Percentiles rank a stretch among this genome's conserved stretches.
Evolutionary conservation across 37 sponge, comb jelly and placozoan genomes (phyloP).

Genomic region (Amphimedon queenslandica): DNA sequence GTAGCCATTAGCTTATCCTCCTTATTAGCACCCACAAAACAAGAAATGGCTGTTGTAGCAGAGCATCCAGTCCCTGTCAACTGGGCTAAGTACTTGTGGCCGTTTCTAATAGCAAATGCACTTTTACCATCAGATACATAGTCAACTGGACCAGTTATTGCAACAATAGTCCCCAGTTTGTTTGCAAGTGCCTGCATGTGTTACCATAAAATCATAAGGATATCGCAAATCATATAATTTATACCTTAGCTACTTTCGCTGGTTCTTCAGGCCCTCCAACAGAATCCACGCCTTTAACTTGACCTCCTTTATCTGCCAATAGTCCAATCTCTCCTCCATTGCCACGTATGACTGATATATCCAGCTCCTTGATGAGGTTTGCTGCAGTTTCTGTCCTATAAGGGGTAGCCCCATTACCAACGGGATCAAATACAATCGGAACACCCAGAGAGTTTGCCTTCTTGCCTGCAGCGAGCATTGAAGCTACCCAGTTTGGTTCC

Average conservation of each 20-base stretch:
- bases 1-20: constrained; percentile 2
- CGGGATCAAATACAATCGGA: constrained; percentile 14
- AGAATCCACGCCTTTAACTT: constrained; percentile 13
- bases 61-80: constrained; percentile 19
- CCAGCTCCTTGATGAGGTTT: background rate
- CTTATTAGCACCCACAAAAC: constrained; percentile 19
- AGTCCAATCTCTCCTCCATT: constrained; percentile 13
- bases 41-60: constrained; percentile 14
- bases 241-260: constrained; percentile 8
- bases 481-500: constrained; percentile 10
- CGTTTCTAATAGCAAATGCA: constrained; percentile 16
- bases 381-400: constrained; percentile 10
- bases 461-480: constrained; percentile 11
- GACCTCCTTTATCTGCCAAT: constrained; percentile 8
- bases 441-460: constrained; percentile 6
- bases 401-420: constrained; percentile 14
- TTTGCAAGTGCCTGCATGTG: too few relatives aligned
- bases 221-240: too few relatives aligned
- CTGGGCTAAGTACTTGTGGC: constrained; percentile 4
- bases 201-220: too few relatives aligned
- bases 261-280: background rate
- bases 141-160: constrained; percentile 10
- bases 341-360: constrained; percentile 10
- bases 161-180: constrained; percentile 7
- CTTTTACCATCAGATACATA: constrained; percentile 21